phyloP scores from a whole-genome alignment of 2,113 vertebrate species.

The Meriones unguiculatus region DNA sequence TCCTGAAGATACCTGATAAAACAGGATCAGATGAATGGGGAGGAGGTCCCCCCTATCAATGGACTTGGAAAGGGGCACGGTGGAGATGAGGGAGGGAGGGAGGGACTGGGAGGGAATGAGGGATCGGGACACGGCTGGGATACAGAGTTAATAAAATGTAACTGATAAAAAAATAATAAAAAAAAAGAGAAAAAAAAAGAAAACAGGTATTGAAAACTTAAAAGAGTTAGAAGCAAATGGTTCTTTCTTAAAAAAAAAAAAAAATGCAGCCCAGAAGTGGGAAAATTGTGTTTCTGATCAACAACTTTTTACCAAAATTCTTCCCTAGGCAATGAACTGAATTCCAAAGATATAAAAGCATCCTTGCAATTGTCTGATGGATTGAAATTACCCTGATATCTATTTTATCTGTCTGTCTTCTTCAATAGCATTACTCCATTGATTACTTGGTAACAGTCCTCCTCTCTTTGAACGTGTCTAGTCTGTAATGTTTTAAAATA shows the following conservation, averaged over 20 bases:
- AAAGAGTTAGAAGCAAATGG: neutral
- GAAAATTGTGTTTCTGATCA: neutral
- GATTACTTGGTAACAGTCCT: neutral
- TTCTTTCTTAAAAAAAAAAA: neutral
- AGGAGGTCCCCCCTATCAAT: no score
- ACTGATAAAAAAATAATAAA: no score
- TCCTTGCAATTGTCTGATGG: constrained; percentile 6
- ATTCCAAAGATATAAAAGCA: constrained; percentile 16
- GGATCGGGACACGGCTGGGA: no score
- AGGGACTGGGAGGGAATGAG: no score
- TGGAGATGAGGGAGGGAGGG: no score
- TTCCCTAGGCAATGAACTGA: neutral
- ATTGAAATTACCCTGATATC: constrained; percentile 25
- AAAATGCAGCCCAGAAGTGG: neutral
- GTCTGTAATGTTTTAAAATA: constrained; percentile 54
- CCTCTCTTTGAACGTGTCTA: neutral
- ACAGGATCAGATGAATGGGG: no score
- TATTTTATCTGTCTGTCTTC: neutral
- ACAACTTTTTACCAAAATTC: neutral
- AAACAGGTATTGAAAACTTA: neutral
- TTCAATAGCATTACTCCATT: constrained; percentile 44
- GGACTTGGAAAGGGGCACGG: no score
- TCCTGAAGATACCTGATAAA: no score
- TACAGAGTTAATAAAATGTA: no score
- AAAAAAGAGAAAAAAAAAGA: no score